phyloP scores from a whole-genome alignment of 2,888 invertebrate species.

The Pristionchus maxplancki region DNA sequence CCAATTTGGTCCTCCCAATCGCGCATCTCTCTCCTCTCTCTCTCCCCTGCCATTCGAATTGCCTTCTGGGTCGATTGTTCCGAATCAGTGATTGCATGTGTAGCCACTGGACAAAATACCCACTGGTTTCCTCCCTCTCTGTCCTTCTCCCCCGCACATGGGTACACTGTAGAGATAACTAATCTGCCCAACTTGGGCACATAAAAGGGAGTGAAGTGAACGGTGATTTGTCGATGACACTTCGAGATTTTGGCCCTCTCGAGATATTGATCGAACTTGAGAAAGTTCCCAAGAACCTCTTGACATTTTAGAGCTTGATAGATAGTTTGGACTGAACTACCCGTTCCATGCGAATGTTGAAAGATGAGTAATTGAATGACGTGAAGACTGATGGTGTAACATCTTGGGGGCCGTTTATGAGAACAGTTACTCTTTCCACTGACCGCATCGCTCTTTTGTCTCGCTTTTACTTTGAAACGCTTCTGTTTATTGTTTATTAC shows the following conservation, averaged over 20 bases:
- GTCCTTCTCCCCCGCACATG: background rate
- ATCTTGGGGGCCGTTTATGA: background rate
- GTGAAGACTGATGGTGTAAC: background rate
- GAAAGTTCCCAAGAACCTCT: background rate
- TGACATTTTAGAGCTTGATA: background rate
- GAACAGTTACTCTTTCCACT: background rate
- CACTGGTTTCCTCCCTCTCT: background rate
- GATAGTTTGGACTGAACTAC: background rate
- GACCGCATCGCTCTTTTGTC: background rate
- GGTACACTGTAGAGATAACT: constrained; percentile 31
- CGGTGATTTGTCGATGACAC: background rate
- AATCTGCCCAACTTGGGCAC: background rate
- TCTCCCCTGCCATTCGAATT: background rate
- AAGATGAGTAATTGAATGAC: background rate
- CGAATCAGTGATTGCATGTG: background rate
- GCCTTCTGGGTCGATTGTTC: constrained; percentile 42
- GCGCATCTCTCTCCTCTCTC: background rate
- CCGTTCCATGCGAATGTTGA: background rate
- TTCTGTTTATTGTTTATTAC: background rate
- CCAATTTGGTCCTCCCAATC: background rate
- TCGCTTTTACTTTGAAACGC: background rate
- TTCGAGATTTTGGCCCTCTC: constrained; percentile 5
- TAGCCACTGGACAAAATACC: constrained; percentile 2
- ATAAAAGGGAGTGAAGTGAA: background rate
- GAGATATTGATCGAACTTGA: constrained; percentile 28